Percentiles rank a stretch among this genome's conserved stretches.
These are phyloP conservation scores for Callosobruchus maculatus DNA, from an alignment of 2,888 invertebrate species.

Conservation along the genomic window DNA sequence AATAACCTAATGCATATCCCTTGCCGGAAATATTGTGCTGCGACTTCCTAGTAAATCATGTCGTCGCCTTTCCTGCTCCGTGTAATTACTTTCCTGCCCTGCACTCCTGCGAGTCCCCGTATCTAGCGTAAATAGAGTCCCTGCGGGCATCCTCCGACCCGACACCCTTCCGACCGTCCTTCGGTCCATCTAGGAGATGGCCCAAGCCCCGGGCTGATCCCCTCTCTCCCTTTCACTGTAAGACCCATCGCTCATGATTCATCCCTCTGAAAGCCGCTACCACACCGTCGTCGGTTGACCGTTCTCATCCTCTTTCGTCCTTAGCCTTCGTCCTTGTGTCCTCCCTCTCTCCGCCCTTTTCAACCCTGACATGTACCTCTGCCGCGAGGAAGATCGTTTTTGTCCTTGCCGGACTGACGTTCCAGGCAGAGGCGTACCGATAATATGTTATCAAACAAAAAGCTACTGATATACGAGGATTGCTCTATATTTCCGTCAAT, in stretches of 20 bases:
- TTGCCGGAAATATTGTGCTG: no score
- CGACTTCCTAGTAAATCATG: background rate
- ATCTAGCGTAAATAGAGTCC: background rate
- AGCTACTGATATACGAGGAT: no score
- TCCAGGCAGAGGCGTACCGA: background rate
- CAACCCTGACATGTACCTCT: background rate
- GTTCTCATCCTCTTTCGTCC: slow-evolving; percentile 35
- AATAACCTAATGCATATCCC: no score
- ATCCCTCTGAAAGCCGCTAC: slow-evolving; percentile 38
- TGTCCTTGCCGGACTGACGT: background rate
- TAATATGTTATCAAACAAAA: no score
- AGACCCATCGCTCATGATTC: slow-evolving; percentile 31
- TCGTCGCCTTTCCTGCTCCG: background rate
- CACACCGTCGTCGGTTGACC: slow-evolving; percentile 29
- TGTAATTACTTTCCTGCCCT: background rate
- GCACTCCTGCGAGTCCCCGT: background rate
- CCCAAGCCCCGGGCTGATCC: background rate
- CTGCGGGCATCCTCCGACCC: background rate
- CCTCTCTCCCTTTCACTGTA: slow-evolving; percentile 18
- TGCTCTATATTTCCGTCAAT: no score
- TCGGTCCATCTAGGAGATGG: background rate
- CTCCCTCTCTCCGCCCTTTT: background rate
- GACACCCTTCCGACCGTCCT: background rate
- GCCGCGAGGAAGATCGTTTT: background rate
- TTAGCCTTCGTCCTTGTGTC: background rate